These are phyloP conservation scores for Tetragonula carbonaria DNA, from an alignment of 2,888 invertebrate species.

Conservation along the genomic window DNA sequence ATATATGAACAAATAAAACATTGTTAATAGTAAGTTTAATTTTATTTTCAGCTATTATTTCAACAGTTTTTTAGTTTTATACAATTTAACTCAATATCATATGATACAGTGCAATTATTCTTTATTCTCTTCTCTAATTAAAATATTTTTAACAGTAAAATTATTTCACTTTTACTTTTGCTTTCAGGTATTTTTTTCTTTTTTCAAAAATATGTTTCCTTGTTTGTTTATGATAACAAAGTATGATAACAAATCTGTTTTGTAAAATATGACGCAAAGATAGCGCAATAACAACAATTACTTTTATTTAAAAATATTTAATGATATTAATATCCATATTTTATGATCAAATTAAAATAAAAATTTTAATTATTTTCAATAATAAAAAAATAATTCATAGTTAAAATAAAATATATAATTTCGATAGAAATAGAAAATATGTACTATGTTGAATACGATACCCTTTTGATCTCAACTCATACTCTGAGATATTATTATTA, in stretches of 20 bases:
- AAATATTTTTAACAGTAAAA: neutral
- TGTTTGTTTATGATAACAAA: slow-evolving; percentile 1
- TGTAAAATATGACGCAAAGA: slow-evolving; percentile 22
- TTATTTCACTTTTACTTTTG: neutral
- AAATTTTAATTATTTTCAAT: neutral
- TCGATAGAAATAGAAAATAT: neutral
- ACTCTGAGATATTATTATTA: slow-evolving; percentile 44
- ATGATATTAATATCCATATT: neutral
- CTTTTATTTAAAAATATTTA: neutral
- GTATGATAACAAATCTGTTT: neutral
- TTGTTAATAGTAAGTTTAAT: neutral
- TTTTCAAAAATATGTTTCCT: slow-evolving; percentile 14
- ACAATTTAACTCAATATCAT: neutral
- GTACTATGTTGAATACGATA: slow-evolving; percentile 31
- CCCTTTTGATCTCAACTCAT: slow-evolving; percentile 34
- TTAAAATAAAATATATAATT: slow-evolving; percentile 6
- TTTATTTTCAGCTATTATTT: neutral
- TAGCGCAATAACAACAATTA: neutral
- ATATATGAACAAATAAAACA: neutral
- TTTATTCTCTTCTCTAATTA: neutral
- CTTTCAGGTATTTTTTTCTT: too few species aligned
- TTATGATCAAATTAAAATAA: neutral
- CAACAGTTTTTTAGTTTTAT: neutral
- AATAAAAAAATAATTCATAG: neutral
- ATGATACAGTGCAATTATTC: neutral